Conservation (phyloP, 2,888 invertebrate species). For the Tillus elongatus region DNA sequence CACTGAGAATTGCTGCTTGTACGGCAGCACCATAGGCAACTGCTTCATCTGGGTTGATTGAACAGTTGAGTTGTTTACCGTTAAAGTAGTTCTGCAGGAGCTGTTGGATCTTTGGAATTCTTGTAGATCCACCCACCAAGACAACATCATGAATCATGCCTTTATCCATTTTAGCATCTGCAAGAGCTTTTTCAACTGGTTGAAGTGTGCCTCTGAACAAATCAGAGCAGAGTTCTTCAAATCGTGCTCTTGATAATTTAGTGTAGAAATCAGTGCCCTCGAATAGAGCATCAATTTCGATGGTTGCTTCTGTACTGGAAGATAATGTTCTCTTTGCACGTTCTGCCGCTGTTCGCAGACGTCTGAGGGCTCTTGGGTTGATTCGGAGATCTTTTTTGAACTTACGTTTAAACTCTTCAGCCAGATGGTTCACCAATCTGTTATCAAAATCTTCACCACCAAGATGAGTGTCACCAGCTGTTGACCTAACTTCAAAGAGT, state of each 20-base stretch:
- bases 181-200: conserved; percentile 40
- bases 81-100: conserved; percentile 67
- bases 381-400: conserved; percentile 40
- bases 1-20: conserved; percentile 35
- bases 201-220: conserved; percentile 37
- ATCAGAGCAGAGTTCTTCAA: conserved; percentile 66
- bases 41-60: conserved; percentile 39
- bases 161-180: conserved; percentile 72
- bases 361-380: conserved; percentile 41
- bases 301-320: conserved; percentile 64
- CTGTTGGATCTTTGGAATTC: conserved; percentile 70
- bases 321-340: conserved; percentile 55
- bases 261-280: conserved; percentile 68
- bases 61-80: conserved; percentile 41
- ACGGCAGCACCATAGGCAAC: conserved; percentile 39
- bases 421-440: conserved; percentile 46
- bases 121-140: conserved; percentile 71
- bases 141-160: conserved; percentile 68
- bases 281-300: conserved; percentile 68
- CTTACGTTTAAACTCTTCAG: conserved; percentile 48
- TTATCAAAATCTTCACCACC: conserved; percentile 62
- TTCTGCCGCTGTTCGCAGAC: conserved; percentile 45
- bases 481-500: conserved; percentile 68
- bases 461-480: conserved; percentile 73
- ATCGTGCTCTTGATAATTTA: conserved; percentile 62